These are phyloP conservation scores for Poliocrania exsul DNA, from an alignment of 2,797 vertebrate species.

Conservation along the genomic window DNA sequence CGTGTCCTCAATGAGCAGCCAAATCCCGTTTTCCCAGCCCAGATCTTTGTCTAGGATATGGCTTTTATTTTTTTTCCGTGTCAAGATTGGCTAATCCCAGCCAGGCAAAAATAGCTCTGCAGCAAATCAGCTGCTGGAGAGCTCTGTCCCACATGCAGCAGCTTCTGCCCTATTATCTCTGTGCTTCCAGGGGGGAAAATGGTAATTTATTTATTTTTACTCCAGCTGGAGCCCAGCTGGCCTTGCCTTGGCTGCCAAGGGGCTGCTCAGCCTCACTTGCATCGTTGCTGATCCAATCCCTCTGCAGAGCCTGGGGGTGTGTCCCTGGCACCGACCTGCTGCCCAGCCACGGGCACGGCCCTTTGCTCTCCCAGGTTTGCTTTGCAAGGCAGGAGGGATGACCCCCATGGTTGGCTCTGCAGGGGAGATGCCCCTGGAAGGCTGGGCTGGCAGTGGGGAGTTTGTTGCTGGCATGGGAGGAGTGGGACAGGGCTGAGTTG, in stretches of 20 bases:
- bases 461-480: neutral
- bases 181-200: neutral
- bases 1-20: neutral
- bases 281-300: neutral
- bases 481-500: neutral
- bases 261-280: neutral
- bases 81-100: slow-evolving; percentile 19
- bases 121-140: slow-evolving; percentile 19
- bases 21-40: neutral
- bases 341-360: neutral
- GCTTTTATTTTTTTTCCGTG: neutral
- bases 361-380: fast-evolving
- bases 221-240: neutral
- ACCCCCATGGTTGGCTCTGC: fast-evolving
- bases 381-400: fast-evolving
- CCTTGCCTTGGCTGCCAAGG: neutral
- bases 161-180: slow-evolving; percentile 9
- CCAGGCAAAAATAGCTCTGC: slow-evolving; percentile 53
- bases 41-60: neutral
- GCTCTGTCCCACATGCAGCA: slow-evolving; percentile 36
- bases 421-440: neutral
- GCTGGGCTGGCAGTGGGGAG: neutral
- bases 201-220: neutral
- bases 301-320: neutral
- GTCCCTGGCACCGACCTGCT: neutral